Evolutionary conservation across 2,113 vertebrate genomes (phyloP).

Genomic region (Myotis lucifugus): DNA sequence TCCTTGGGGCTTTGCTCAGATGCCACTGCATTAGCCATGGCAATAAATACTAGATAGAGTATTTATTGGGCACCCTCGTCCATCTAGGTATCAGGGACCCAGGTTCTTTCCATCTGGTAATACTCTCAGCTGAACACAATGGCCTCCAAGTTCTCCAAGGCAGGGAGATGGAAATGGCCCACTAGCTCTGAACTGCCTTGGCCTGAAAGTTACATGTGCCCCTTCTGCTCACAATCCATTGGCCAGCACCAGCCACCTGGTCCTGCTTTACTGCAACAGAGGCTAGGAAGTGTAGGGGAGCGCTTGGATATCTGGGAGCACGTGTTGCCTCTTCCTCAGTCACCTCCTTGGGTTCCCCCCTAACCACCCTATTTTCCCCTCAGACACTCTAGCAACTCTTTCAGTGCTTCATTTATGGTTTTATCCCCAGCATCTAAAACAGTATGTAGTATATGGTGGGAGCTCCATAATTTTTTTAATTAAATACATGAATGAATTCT

Average conservation of each 20-base stretch:
- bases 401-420: background rate
- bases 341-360: background rate
- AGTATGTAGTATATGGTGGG: background rate
- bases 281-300: background rate
- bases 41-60: background rate
- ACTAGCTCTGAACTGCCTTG: background rate
- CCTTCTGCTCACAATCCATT: conserved; percentile 31
- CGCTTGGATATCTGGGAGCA: background rate
- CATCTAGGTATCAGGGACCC: background rate
- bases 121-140: background rate
- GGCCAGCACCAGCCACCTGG: conserved; percentile 19
- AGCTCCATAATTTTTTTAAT: background rate
- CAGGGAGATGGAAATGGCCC: background rate
- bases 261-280: background rate
- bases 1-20: background rate
- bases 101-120: conserved; percentile 19
- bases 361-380: background rate
- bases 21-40: conserved; percentile 32
- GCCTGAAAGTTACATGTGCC: conserved; percentile 8
- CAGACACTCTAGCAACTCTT: background rate
- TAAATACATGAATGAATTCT: conserved; percentile 15
- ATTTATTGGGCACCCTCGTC: background rate
- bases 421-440: background rate
- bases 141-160: conserved; percentile 17
- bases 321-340: background rate